phyloP scores from a whole-genome alignment of 2,113 vertebrate genomes.

The Vireo altiloquus region DNA sequence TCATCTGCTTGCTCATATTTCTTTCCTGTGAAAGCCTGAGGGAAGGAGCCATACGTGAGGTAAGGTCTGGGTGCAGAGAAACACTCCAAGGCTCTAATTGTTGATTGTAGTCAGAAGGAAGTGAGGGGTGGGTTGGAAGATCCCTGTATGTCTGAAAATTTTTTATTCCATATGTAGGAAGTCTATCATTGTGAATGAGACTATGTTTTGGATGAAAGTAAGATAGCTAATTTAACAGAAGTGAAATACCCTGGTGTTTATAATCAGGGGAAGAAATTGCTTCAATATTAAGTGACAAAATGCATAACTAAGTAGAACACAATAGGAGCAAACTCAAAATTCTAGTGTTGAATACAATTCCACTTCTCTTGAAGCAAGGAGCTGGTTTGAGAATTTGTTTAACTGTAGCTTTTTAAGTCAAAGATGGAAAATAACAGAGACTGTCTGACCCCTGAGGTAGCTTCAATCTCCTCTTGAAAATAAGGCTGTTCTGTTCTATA shows the following conservation, averaged over 20 bases:
- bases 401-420: not conserved
- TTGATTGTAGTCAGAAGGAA: not conserved
- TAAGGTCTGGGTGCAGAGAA: not conserved
- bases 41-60: not conserved
- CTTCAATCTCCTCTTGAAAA: not conserved
- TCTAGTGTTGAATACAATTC: not conserved
- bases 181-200: not conserved
- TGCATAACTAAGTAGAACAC: not conserved
- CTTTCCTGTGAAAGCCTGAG: not conserved
- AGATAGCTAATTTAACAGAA: not conserved
- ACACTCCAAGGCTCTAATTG: not conserved
- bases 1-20: not conserved
- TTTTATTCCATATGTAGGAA: not conserved
- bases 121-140: not conserved
- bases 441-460: not conserved
- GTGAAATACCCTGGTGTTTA: not conserved
- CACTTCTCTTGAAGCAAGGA: not conserved
- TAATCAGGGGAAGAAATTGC: not conserved
- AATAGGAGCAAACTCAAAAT: not conserved
- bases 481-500: not conserved
- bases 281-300: not conserved
- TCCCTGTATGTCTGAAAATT: not conserved
- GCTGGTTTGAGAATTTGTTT: not conserved
- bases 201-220: not conserved
- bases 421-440: not conserved